phyloP scores from a whole-genome alignment of 2,888 invertebrate genomes.

The Dryadula phaetusa region DNA sequence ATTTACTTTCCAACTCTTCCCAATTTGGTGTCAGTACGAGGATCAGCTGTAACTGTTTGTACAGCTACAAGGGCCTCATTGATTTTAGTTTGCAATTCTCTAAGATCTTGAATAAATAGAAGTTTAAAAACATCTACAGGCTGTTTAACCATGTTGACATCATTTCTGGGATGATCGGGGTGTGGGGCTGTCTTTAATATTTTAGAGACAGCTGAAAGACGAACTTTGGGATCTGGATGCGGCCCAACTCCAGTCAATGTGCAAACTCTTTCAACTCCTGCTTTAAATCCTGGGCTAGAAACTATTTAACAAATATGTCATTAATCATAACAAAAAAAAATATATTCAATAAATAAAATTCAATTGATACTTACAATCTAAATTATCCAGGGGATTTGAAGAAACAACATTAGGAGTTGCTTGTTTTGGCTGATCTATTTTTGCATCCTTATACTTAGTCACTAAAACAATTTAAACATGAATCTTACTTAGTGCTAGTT shows the following conservation, averaged over 20 bases:
- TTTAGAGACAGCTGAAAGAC: slow-evolving; percentile 87
- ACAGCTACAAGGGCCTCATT: slow-evolving; percentile 97
- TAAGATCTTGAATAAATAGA: slow-evolving; percentile 92
- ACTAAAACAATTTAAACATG: slow-evolving; percentile 73
- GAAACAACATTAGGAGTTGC: slow-evolving; percentile 90
- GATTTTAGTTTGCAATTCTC: slow-evolving; percentile 95
- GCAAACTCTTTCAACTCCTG: slow-evolving; percentile 91
- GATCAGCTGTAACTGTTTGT: slow-evolving; percentile 97
- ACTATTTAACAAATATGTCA: slow-evolving; percentile 83
- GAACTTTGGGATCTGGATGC: slow-evolving; percentile 71
- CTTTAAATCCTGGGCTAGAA: slow-evolving; percentile 91
- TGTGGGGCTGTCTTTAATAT: slow-evolving; percentile 92
- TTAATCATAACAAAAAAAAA: not conserved
- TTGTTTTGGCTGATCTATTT: slow-evolving; percentile 85
- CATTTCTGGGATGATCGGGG: slow-evolving; percentile 83
- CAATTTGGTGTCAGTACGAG: slow-evolving; percentile 96
- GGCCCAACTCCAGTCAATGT: slow-evolving; percentile 83
- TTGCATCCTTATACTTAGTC: slow-evolving; percentile 88
- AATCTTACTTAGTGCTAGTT: too few relatives aligned
- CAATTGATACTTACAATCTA: slow-evolving; percentile 89
- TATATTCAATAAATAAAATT: not conserved
- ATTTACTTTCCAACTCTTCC: slow-evolving; percentile 93
- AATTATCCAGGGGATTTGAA: slow-evolving; percentile 92
- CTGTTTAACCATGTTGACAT: slow-evolving; percentile 64
- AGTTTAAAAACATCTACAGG: slow-evolving; percentile 89